These are phyloP conservation scores for Parascotia fuliginaria DNA, from an alignment of 2,888 invertebrate species.

Conservation along the genomic window DNA sequence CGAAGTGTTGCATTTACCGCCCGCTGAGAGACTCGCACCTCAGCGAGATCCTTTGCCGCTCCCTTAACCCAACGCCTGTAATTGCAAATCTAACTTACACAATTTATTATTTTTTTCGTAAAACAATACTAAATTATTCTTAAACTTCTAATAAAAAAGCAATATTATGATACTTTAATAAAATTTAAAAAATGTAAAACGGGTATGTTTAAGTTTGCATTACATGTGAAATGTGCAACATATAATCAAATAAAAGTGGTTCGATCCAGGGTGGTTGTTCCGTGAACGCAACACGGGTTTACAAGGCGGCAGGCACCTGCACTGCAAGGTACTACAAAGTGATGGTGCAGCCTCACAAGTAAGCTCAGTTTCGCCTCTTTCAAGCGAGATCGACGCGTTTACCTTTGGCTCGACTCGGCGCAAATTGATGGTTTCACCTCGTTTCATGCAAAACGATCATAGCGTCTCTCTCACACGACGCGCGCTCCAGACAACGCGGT, in stretches of 20 bases:
- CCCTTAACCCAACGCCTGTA: conserved; percentile 8
- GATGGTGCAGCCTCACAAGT: conserved; percentile 56
- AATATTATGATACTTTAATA: too few species aligned
- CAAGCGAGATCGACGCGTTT: conserved; percentile 68
- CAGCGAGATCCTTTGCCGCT: conserved; percentile 45
- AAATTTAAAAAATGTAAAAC: too few species aligned
- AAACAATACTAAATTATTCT: conserved; percentile 43
- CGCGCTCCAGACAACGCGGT: conserved; percentile 69
- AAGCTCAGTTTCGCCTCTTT: conserved; percentile 59
- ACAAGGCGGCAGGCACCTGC: conserved; percentile 52
- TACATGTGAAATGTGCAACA: background rate
- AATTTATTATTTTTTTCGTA: conserved; percentile 29
- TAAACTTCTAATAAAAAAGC: too few species aligned
- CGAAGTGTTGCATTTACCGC: conserved; percentile 56
- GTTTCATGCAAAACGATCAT: conserved; percentile 80
- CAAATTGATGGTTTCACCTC: conserved; percentile 82
- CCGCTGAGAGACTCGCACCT: conserved; percentile 61
- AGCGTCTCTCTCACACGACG: conserved; percentile 75
- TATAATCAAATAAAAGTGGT: conserved; percentile 17
- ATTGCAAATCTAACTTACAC: conserved; percentile 37
- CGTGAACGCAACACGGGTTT: conserved; percentile 56
- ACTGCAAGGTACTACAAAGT: conserved; percentile 54
- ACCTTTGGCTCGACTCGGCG: conserved; percentile 64
- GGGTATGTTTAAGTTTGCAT: background rate
- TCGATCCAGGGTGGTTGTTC: conserved; percentile 50